phyloP scores from a whole-genome alignment of 2,113 vertebrate genomes.

The Bungarus multicinctus region DNA sequence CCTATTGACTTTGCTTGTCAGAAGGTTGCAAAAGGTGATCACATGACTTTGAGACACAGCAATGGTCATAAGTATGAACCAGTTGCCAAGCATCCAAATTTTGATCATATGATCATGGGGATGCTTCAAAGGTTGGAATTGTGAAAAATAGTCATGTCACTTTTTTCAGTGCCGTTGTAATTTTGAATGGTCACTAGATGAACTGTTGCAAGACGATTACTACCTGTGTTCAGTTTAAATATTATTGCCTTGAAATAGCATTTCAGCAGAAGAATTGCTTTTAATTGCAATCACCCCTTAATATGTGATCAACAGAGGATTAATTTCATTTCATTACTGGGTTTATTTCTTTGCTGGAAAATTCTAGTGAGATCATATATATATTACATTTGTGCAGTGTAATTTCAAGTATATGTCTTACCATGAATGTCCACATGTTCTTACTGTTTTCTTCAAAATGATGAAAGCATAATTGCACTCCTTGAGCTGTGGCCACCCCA shows the following conservation, averaged over 20 bases:
- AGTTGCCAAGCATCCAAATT: no score
- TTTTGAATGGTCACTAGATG: no score
- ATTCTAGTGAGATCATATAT: background rate
- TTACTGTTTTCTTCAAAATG: background rate
- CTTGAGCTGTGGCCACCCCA: background rate
- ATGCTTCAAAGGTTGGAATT: no score
- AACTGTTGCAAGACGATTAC: no score
- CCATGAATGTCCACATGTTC: background rate
- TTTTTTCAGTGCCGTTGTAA: no score
- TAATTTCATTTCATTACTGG: background rate
- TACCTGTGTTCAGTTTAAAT: background rate
- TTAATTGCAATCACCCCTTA: background rate
- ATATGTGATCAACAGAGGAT: background rate
- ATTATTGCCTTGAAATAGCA: background rate
- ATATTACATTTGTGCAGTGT: background rate
- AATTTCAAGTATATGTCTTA: background rate
- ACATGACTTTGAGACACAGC: no score
- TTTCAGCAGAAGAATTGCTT: background rate
- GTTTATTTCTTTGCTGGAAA: background rate
- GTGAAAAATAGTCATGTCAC: no score
- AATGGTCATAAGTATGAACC: no score
- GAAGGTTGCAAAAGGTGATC: no score
- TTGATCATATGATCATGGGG: no score
- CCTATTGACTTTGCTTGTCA: no score
- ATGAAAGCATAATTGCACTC: background rate